Evolutionary conservation across 2,888 invertebrate genomes (phyloP), one percentile per base, ranked within the genome.

Genomic region (Monochamus alternatus): DNA sequence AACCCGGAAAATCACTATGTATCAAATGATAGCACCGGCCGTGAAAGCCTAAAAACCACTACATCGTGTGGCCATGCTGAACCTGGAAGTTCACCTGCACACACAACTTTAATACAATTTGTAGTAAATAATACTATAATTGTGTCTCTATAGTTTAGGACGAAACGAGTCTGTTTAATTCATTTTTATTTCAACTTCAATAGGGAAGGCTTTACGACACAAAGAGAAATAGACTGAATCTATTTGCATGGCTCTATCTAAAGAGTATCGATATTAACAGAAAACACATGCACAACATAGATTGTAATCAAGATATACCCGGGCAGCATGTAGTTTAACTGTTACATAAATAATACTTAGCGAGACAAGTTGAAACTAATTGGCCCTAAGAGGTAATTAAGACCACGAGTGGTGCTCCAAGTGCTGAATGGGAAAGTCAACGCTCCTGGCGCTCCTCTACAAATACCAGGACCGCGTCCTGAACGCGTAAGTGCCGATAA

Each of bases 361-460:
- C 78, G 75, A 75, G 79, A 79, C 80, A 76, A 82, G 79, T 81
- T 80, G 78, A 79, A 73, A 81, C 76, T 84, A 82, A 84, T 83
- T 84, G 83, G 79, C 78, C 81, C 75, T 79, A 81, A 84, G 83
- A 82, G 79, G 80, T 82, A 84, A 83, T 84, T 84, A 84, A 82
- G 77, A 81, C 81, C 78, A 76, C 78, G 81, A 84, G 84, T 83
- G 84, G 80, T 81, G 76, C 81, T 80, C 81, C 78, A 80, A 83
- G 82, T 80, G 81, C 78, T 74, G 77, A 80, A 78, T 80, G 82
- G 84, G 80, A 80, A 82, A 83, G 83, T 82, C 81, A 81, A 82
- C 78, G 82, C 78, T 83, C 82, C 77, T 78, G 22, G 9, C 55
- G 43, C 10, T 71, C 38, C 51, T 14, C 31, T 38, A 14, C 31